Evolutionary conservation across 1,140 invertebrate genomes (phyloP).

Genomic region (Spodoptera litura): DNA sequence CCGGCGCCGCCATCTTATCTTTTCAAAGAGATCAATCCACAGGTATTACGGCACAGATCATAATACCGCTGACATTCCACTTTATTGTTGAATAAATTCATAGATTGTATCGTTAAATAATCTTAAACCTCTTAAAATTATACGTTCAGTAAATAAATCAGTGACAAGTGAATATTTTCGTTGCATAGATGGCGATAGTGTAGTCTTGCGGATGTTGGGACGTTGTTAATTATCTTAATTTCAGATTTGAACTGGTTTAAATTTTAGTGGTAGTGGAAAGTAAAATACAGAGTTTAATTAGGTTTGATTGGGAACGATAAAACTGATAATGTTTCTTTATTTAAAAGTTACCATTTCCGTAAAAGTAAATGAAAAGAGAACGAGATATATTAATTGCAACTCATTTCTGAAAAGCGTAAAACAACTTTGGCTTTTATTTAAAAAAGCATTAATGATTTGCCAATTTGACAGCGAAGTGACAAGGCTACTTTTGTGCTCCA

Average conservation of each 20-base stretch:
- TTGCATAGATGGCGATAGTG: background rate
- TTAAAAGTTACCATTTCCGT: background rate
- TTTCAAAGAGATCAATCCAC: constrained; percentile 7
- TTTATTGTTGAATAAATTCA: background rate
- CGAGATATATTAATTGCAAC: background rate
- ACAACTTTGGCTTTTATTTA: background rate
- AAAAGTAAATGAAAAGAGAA: background rate
- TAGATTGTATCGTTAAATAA: constrained; percentile 1
- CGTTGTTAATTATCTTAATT: too few relatives aligned
- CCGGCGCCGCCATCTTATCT: constrained; percentile 1
- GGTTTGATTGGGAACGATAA: too few relatives aligned
- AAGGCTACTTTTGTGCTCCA: background rate
- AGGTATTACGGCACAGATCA: background rate
- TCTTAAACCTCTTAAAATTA: constrained; percentile 7
- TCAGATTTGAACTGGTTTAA: too few relatives aligned
- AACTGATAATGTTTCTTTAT: too few relatives aligned
- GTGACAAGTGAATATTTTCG: constrained; percentile 10
- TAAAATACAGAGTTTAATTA: too few relatives aligned
- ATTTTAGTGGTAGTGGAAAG: too few relatives aligned
- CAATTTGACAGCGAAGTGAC: constrained; percentile 18
- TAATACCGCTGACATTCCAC: background rate
- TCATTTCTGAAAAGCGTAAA: too few relatives aligned
- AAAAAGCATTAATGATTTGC: constrained; percentile 1
- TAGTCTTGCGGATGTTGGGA: background rate
- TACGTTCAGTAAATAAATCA: background rate